phyloP scores from a whole-genome alignment of 2,888 invertebrate genomes.

The Flexamia atlantica region DNA sequence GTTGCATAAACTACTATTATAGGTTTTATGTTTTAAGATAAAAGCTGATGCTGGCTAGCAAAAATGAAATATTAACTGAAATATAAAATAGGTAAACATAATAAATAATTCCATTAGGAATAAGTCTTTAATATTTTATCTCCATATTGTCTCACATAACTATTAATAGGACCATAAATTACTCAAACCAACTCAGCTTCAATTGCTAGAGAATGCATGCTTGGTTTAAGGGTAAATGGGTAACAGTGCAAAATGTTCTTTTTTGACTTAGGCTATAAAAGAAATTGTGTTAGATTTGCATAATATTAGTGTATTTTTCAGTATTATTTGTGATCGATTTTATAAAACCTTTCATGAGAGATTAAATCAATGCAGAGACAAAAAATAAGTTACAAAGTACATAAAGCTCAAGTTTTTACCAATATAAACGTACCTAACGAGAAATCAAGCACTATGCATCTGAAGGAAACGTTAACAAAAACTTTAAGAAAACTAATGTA shows the following conservation, averaged over 20 bases:
- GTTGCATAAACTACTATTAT: too few relatives aligned
- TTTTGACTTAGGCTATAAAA: neutral
- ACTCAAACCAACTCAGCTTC: slow-evolving; percentile 37
- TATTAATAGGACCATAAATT: slow-evolving; percentile 24
- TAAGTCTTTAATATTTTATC: slow-evolving; percentile 48
- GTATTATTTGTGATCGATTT: neutral
- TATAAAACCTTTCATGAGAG: neutral
- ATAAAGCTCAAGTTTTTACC: neutral
- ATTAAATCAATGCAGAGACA: neutral
- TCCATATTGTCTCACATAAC: slow-evolving; percentile 48
- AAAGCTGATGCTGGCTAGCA: too few relatives aligned
- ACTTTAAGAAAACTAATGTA: slow-evolving; percentile 13
- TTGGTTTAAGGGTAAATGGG: neutral
- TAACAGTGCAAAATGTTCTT: slow-evolving; percentile 4
- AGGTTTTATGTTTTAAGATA: too few relatives aligned
- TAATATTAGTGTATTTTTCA: neutral
- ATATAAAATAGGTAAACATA: neutral
- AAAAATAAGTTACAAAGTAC: neutral
- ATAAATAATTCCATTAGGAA: neutral
- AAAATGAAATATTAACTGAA: too few relatives aligned
- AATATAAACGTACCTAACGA: neutral
- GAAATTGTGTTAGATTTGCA: neutral
- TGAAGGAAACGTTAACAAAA: neutral
- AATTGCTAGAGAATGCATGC: neutral
- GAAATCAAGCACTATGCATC: neutral